These are phyloP conservation scores for Notolabrus celidotus DNA, from an alignment of 2,797 vertebrate species.

Conservation along the genomic window DNA sequence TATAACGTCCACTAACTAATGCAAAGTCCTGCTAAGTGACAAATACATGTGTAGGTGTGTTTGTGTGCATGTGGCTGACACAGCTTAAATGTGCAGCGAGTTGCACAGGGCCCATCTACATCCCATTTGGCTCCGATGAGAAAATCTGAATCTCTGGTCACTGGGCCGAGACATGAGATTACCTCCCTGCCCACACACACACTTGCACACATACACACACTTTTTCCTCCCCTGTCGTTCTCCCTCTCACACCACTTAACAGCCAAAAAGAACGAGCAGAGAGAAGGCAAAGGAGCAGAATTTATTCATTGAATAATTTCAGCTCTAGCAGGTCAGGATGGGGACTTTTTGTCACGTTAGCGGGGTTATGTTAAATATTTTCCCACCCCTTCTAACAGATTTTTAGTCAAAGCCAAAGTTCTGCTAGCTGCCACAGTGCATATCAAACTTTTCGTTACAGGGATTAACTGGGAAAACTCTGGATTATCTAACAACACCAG, in stretches of 20 bases:
- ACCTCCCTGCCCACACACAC: conserved; percentile 13
- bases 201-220: conserved; percentile 5
- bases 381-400: neutral
- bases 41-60: conserved; percentile 21
- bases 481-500: conserved; percentile 11
- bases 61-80: conserved; percentile 4
- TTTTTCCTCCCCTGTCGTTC: neutral
- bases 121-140: conserved; percentile 63
- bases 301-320: conserved; percentile 46
- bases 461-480: neutral
- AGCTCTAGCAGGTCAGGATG: neutral
- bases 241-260: conserved; percentile 38
- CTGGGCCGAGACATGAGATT: conserved; percentile 52
- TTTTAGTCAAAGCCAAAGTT: conserved; percentile 5
- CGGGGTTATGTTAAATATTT: conserved; percentile 11
- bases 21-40: neutral
- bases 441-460: neutral
- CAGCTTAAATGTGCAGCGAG: conserved; percentile 46
- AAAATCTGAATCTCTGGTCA: conserved; percentile 60
- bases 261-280: conserved; percentile 24
- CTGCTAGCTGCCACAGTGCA: neutral
- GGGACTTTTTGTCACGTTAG: conserved; percentile 3
- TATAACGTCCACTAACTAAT: neutral
- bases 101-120: conserved; percentile 54
- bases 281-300: conserved; percentile 23